Percentiles rank a stretch among this genome's conserved stretches.
These are phyloP conservation scores for Coboldia fuscipes DNA, from an alignment of 1,140 invertebrate genomes.

Conservation along the genomic window DNA sequence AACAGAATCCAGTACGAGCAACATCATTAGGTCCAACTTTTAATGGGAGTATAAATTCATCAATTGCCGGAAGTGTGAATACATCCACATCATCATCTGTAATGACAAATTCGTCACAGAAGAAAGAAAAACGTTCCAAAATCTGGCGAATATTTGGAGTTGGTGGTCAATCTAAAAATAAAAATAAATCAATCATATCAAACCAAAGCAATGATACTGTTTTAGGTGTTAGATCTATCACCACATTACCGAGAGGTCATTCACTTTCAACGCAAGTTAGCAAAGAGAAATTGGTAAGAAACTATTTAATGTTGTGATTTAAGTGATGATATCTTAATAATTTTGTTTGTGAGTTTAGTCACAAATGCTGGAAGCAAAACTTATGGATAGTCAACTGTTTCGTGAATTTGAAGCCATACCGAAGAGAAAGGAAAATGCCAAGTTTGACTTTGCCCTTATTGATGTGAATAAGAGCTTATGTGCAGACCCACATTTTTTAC, in stretches of 20 bases:
- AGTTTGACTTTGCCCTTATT: conserved; percentile 16
- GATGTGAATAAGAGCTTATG: conserved; percentile 19
- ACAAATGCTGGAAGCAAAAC: conserved; percentile 55
- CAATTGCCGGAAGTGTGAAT: conserved; percentile 19
- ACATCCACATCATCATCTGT: conserved; percentile 13
- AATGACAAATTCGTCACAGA: conserved; percentile 6
- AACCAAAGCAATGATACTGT: no score
- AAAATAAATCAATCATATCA: no score
- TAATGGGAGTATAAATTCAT: no score
- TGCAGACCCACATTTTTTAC: conserved; percentile 42
- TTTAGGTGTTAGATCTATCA: no score
- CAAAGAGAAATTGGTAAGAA: conserved; percentile 49
- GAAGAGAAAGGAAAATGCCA: conserved; percentile 40
- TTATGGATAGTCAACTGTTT: conserved; percentile 59
- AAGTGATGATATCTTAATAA: not conserved
- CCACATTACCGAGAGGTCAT: conserved; percentile 37
- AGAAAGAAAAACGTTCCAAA: no score
- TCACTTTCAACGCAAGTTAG: conserved; percentile 45
- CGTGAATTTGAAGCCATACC: conserved; percentile 75
- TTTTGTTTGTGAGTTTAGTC: conserved; percentile 32
- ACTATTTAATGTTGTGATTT: conserved; percentile 3
- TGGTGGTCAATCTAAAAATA: no score
- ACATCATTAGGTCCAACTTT: no score
- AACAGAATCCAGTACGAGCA: no score
- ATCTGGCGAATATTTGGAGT: no score